Evolutionary conservation across 2,888 invertebrate species (phyloP).

Genomic region (Thelaira solivaga): DNA sequence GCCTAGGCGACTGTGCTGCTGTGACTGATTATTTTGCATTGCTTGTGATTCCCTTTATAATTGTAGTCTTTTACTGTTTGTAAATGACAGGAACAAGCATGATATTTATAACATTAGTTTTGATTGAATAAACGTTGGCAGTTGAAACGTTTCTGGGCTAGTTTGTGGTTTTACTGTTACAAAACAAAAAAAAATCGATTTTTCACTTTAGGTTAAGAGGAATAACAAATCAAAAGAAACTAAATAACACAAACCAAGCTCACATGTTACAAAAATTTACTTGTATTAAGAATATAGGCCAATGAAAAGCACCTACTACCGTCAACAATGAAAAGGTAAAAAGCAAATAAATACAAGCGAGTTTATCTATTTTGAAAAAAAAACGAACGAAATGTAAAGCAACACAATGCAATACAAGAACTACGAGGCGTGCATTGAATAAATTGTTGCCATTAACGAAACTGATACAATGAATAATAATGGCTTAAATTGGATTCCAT

Average conservation of each 20-base stretch:
- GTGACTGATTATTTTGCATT: background rate
- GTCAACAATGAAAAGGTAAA: background rate
- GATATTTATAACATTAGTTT: constrained; percentile 32
- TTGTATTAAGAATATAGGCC: constrained; percentile 36
- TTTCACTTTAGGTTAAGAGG: constrained; percentile 25
- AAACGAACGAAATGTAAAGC: background rate
- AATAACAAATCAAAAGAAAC: constrained; percentile 13
- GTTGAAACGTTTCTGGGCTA: background rate
- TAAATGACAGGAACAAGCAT: constrained; percentile 23
- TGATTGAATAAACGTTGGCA: constrained; percentile 17
- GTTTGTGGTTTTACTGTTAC: background rate
- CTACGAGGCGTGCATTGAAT: constrained; percentile 42
- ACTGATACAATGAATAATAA: constrained; percentile 6
- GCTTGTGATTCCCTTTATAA: background rate
- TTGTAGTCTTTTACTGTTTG: constrained; percentile 2
- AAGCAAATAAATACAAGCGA: too few species aligned
- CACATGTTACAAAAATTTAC: background rate
- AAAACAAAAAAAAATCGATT: constrained; percentile 27
- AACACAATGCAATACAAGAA: background rate
- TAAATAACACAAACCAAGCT: background rate
- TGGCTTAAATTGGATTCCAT: constrained; percentile 18
- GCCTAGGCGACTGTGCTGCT: background rate
- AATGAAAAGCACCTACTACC: constrained; percentile 30
- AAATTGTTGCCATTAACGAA: constrained; percentile 43
- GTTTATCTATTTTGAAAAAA: background rate